A percentile compares a stretch with the other conserved stretches of the same genome.
These are phyloP conservation scores for Crambe crambe DNA, from an alignment of 37 sponge, comb jelly and placozoan genomes.

Conservation along the genomic window DNA sequence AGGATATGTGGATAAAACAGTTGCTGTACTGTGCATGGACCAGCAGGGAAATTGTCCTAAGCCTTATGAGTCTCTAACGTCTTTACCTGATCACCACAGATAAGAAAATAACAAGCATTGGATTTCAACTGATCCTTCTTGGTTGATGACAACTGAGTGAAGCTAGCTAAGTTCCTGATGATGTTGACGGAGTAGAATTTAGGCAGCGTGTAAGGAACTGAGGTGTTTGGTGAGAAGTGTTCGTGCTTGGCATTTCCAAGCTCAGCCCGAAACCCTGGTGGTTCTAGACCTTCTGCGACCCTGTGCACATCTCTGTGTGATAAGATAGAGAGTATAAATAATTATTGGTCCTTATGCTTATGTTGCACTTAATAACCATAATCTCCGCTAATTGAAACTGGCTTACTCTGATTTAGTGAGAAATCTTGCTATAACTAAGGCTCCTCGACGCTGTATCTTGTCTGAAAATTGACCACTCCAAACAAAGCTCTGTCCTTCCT, in stretches of 20 bases:
- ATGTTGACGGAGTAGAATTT: constrained; percentile 1
- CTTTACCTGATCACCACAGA: constrained; percentile 34
- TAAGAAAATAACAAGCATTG: constrained; percentile 16
- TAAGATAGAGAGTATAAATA: not conserved
- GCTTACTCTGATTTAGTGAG: constrained; percentile 9
- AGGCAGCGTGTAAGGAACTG: not conserved
- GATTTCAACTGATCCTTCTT: constrained; percentile 16
- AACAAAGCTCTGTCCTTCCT: constrained; percentile 9
- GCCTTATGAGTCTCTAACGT: too few species aligned
- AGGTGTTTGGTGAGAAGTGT: not conserved
- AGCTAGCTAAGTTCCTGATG: not conserved
- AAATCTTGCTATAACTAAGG: constrained; percentile 49
- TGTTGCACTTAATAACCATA: too few species aligned
- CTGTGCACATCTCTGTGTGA: constrained; percentile 13
- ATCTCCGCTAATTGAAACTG: too few species aligned
- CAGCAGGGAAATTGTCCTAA: too few species aligned
- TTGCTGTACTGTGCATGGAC: too few species aligned
- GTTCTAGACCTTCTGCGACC: constrained; percentile 60
- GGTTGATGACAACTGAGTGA: constrained; percentile 14
- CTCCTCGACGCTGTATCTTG: constrained; percentile 39
- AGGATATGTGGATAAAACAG: too few species aligned
- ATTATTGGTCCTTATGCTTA: not conserved
- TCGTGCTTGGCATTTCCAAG: constrained; percentile 42
- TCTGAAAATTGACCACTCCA: constrained; percentile 70
- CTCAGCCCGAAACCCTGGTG: constrained; percentile 54